Conservation (phyloP, 2,113 vertebrate species). For the Apodemus speciosus region DNA sequence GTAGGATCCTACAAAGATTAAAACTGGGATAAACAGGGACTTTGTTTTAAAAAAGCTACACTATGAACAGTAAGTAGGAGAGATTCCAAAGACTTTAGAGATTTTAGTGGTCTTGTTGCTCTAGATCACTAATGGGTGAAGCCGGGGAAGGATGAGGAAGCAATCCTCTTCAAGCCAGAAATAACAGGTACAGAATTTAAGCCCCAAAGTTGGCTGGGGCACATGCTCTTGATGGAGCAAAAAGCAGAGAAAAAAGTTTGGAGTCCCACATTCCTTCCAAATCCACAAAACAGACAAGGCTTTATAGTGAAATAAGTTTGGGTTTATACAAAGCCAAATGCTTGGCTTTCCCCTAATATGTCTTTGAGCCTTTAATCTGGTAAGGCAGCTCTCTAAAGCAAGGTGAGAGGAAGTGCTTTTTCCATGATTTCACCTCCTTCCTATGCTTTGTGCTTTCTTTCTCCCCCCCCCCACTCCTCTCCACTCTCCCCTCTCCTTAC, state of each 20-base stretch:
- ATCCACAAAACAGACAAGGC: slow-evolving; percentile 15
- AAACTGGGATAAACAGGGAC: not conserved
- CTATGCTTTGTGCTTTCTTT: not conserved
- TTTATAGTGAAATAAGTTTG: slow-evolving; percentile 10
- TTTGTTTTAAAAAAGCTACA: not conserved
- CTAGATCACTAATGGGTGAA: not conserved
- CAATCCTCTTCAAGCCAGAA: not conserved
- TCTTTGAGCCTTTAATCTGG: slow-evolving; percentile 21
- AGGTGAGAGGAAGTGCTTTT: not conserved
- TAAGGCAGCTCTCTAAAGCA: not conserved
- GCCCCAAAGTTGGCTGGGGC: not conserved
- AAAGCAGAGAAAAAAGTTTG: not conserved
- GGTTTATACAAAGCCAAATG: not conserved
- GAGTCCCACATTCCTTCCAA: not conserved
- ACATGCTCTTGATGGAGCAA: not conserved
- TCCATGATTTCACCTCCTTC: not conserved
- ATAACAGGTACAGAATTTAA: not conserved
- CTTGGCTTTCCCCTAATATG: not conserved
- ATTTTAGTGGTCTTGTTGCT: not conserved
- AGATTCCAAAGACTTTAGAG: not conserved
- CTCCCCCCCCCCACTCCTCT: not conserved
- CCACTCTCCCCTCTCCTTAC: not conserved
- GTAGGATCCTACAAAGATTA: not conserved
- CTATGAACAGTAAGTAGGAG: not conserved
- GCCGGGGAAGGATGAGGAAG: not conserved